Percentiles rank a stretch among this genome's conserved stretches.
Evolutionary conservation across 2,888 invertebrate species (phyloP).

Genomic region (Herminia tarsipennalis): DNA sequence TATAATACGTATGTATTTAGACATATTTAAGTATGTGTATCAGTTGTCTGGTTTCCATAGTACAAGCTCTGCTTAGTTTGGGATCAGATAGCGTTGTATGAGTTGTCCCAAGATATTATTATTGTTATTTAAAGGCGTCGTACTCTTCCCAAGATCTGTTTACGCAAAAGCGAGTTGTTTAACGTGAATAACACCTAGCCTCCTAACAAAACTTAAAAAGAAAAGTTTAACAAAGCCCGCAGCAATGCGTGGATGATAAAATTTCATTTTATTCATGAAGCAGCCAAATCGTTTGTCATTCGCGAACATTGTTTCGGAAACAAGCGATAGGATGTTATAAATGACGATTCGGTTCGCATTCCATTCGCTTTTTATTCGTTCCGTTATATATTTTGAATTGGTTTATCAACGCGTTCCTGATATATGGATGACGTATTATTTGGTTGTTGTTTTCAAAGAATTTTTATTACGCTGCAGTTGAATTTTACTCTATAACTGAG

Average conservation of each 20-base stretch:
- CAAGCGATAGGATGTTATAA: constrained; percentile 63
- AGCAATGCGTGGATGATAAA: constrained; percentile 10
- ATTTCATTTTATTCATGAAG: constrained; percentile 25
- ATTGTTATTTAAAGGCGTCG: too few species aligned
- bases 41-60: too few species aligned
- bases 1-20: too few species aligned
- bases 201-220: constrained; percentile 4
- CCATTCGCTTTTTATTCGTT: constrained; percentile 37
- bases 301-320: constrained; percentile 56
- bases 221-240: not conserved
- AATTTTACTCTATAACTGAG: too few species aligned
- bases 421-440: constrained; percentile 20
- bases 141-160: too few species aligned
- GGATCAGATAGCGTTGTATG: too few species aligned
- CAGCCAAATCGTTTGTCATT: constrained; percentile 38
- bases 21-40: too few species aligned
- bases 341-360: constrained; percentile 53
- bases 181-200: too few species aligned
- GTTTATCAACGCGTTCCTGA: constrained; percentile 37
- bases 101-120: too few species aligned
- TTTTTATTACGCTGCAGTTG: not conserved
- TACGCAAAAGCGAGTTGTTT: too few species aligned
- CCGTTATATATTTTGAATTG: constrained; percentile 48
- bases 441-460: constrained; percentile 1
- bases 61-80: too few species aligned